These are phyloP conservation scores for Platyura marginata DNA, from an alignment of 1,140 invertebrate genomes.

Conservation along the genomic window DNA sequence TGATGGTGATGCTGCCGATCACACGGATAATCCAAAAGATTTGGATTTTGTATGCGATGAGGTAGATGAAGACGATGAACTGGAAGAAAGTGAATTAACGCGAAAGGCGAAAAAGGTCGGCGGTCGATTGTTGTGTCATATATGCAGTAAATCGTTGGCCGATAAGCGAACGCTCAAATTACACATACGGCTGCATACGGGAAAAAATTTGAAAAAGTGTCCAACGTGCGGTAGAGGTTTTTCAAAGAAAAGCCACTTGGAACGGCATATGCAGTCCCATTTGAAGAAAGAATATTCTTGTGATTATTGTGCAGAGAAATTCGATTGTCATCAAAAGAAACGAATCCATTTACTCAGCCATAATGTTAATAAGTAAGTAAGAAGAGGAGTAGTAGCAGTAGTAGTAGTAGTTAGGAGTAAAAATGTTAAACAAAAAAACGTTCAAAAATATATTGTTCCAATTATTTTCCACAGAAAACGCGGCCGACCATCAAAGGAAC, in stretches of 20 bases:
- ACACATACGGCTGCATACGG: background rate
- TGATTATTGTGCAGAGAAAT: conserved; percentile 2
- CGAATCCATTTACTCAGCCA: background rate
- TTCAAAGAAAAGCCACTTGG: background rate
- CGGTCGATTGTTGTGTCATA: background rate
- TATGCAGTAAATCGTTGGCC: conserved; percentile 2
- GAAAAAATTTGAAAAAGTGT: conserved; percentile 1
- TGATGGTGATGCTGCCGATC: conserved; percentile 1
- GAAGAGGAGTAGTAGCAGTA: too few species aligned
- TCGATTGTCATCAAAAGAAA: background rate
- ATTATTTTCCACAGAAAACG: background rate
- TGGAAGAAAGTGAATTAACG: too few species aligned
- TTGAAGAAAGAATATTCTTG: background rate
- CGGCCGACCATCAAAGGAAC: background rate
- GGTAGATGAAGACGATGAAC: background rate
- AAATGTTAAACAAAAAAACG: too few species aligned
- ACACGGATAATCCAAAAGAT: background rate
- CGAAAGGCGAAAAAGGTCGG: too few species aligned
- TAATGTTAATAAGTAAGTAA: background rate
- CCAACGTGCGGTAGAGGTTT: background rate
- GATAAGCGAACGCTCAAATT: background rate
- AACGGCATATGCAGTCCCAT: background rate
- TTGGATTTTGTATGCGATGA: background rate
- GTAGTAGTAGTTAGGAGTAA: too few species aligned
- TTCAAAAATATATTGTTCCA: too few species aligned